A percentile compares a stretch with the other conserved stretches of the same genome.
These are phyloP conservation scores for Rattus rattus DNA, from an alignment of 2,113 vertebrate genomes.

Conservation along the genomic window DNA sequence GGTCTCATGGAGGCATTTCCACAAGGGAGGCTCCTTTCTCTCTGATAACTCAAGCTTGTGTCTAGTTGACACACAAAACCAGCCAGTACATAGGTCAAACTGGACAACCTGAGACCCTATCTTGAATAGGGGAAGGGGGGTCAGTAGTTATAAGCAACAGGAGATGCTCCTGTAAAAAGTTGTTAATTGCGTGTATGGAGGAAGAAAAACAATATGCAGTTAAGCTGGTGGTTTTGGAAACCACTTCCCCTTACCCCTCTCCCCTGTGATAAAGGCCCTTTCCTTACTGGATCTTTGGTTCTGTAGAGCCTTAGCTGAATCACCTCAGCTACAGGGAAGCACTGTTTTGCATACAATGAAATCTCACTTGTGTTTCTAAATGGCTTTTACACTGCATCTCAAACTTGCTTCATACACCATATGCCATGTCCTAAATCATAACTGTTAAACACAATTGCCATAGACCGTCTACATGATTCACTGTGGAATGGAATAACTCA, in stretches of 20 bases:
- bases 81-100: background rate
- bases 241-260: background rate
- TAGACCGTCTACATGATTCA: background rate
- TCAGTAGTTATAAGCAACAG: background rate
- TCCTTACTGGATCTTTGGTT: background rate
- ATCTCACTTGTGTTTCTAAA: background rate
- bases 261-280: background rate
- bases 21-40: too few relatives aligned
- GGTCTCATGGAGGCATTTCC: too few relatives aligned
- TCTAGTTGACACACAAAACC: too few relatives aligned
- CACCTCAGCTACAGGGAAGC: background rate
- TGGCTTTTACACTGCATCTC: background rate
- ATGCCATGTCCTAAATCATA: background rate
- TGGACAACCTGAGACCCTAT: background rate
- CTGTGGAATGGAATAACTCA: background rate
- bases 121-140: background rate
- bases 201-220: background rate
- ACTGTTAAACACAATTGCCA: slow-evolving; percentile 36
- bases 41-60: too few relatives aligned
- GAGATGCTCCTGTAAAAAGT: background rate
- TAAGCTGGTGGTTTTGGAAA: background rate
- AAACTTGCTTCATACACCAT: background rate
- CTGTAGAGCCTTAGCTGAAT: background rate
- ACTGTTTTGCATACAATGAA: background rate
- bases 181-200: background rate